Evolutionary conservation across 1,140 invertebrate genomes (phyloP), one percentile per base, ranked within the genome.

Genomic region (Triops longicaudatus): DNA sequence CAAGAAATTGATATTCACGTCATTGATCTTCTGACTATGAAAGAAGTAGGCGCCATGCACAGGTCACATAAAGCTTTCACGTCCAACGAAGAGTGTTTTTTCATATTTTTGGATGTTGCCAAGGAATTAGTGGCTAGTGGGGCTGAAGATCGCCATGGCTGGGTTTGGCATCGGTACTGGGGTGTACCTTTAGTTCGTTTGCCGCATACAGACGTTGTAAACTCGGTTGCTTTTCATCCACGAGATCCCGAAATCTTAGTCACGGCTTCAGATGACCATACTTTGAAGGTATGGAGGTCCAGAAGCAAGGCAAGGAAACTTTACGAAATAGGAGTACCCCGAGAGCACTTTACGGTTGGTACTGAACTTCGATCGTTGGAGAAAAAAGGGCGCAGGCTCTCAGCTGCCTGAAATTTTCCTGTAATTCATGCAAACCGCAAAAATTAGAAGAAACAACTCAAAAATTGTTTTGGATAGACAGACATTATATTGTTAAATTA

Each of bases 1-100:
- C 91, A 94, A 84, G 92, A 95, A 86, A 95, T 95, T 76, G 93
- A 96, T 82, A 93, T 95, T 80, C 92, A 94, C 81, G 93, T 95
- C 1, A 95, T 95, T 80, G 93, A 95, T 85, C 84, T 95, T 78
- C 87, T 89, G 43, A 93, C 90, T 0, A 85, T 95, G 37, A 89
- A 91, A 17, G 74, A 75, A 43, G 76, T 77, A 73, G 93, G 92
- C 4, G 92, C 89, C 71, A 93, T 95, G 90, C 82, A 93, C n/a
- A 86, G 91, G 76, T 88, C 92, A 14, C 93, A 95, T 82, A 92
- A 92, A 83, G 93, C 93, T 1, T 96, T 93, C 81, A 95, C 93
- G 6, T 89, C 92, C 7, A 93, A 93, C 82, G 92, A 93, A 77
- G 93, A 95, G 83, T 95, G 93, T 81, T 95, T 94, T 83, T 95